Conservation (phyloP, 2,888 invertebrate genomes). For the Alsophila aescularia region DNA sequence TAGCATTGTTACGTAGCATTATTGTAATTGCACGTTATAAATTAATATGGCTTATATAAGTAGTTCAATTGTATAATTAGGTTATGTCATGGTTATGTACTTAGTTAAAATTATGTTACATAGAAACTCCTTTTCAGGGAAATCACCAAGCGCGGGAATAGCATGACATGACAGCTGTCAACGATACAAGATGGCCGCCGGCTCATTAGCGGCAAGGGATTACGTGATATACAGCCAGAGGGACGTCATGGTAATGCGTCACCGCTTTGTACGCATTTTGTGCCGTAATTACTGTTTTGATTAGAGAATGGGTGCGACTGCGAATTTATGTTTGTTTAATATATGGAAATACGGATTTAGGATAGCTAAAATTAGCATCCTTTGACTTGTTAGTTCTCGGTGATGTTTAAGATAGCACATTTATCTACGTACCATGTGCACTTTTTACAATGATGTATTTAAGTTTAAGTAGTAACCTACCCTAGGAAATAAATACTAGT, state of each 20-base stretch:
- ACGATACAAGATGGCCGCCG: constrained; percentile 30
- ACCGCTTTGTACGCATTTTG: constrained; percentile 15
- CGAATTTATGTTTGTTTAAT: constrained; percentile 1
- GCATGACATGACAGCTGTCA: constrained; percentile 30
- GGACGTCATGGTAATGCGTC: constrained; percentile 20
- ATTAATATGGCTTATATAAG: too few species aligned
- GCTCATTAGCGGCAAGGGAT: constrained; percentile 30
- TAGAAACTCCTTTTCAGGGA: constrained; percentile 11
- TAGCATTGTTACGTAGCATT: too few species aligned
- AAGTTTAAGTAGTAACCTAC: too few species aligned
- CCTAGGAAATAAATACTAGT: too few species aligned
- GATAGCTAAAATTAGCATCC: not conserved
- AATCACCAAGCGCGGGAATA: constrained; percentile 29
- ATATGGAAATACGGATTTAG: constrained; percentile 1
- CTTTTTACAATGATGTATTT: too few species aligned
- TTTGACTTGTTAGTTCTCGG: too few species aligned
- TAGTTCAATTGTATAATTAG: not conserved
- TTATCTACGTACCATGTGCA: too few species aligned
- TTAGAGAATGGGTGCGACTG: constrained; percentile 12
- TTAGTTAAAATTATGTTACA: not conserved
- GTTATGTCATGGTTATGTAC: too few species aligned
- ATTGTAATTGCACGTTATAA: too few species aligned
- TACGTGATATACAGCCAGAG: constrained; percentile 15
- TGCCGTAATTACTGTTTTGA: constrained; percentile 34
- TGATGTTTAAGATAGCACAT: too few species aligned